These are phyloP conservation scores for Drosophila quinaria DNA, from an alignment of 2,888 invertebrate species.

Conservation along the genomic window DNA sequence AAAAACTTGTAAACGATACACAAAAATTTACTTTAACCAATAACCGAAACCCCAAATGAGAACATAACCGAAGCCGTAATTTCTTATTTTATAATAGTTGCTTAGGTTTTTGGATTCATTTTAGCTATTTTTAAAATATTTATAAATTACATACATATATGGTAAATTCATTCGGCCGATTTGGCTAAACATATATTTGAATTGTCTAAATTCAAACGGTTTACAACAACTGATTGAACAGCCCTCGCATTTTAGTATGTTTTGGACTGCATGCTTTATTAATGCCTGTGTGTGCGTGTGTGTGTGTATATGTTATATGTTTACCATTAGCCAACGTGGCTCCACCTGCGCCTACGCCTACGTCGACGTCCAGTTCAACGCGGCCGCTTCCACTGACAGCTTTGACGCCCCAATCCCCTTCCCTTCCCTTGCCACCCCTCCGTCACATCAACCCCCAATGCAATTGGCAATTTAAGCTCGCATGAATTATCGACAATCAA, in stretches of 20 bases:
- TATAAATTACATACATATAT: neutral
- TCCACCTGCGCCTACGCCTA: slow-evolving; percentile 14
- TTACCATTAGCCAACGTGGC: slow-evolving; percentile 58
- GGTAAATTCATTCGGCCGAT: neutral
- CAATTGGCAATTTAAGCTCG: slow-evolving; percentile 84
- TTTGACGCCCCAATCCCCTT: neutral
- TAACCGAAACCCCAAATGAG: too few relatives aligned
- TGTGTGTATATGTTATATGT: slow-evolving; percentile 44
- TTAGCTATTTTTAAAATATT: too few relatives aligned
- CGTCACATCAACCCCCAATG: slow-evolving; percentile 35
- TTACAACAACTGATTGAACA: neutral
- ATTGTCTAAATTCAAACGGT: neutral
- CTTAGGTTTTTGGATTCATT: too few relatives aligned
- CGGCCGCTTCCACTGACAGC: slow-evolving; percentile 1
- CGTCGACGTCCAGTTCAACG: neutral
- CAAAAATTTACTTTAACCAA: too few relatives aligned
- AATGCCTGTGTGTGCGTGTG: slow-evolving; percentile 8
- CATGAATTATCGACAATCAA: slow-evolving; percentile 83
- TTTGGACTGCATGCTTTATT: neutral
- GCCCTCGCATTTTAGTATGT: slow-evolving; percentile 1
- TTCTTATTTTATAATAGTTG: too few relatives aligned
- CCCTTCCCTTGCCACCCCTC: neutral
- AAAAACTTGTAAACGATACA: too few relatives aligned
- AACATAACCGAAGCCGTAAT: too few relatives aligned
- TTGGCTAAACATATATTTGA: neutral